Base-by-base conservation (phyloP, 2,888 invertebrate species). In the Cheilosia grossa region DNA sequence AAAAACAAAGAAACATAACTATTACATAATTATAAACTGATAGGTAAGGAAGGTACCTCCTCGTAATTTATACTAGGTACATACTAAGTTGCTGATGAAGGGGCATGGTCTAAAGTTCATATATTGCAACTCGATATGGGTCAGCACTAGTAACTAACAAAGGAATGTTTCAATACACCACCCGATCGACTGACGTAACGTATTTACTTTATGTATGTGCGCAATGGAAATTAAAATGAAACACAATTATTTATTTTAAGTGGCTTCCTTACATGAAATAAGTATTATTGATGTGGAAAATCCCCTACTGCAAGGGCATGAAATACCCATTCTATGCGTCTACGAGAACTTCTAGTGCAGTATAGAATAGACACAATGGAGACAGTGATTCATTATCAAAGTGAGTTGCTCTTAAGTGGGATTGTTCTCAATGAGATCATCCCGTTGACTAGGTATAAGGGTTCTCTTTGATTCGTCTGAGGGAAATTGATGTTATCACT, bases 251-350 rank as follows among this genome's bases (percentile, higher is more conserved):
- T 9, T 33, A 30, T 47, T 33, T 10, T 24, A 63, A 47, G 37
- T 49, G 30, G 19, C 63, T 30, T 47, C 19, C 47, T 64, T 7
- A 21, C 64, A 51, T 49, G 64, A 37, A 64, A 51, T 51, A 10
- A 24, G 37, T 24, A 10, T 47, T 47, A 47, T 47, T 17, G 19
- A 10, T 9, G 49, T 0, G 64, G 49, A 51, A 64, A 64, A 51
- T 37, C 64, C 24, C 2, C 24, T 24, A 47, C 13, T 13, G 47
- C 5, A 15, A 17, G 21, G 9, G 6, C 33, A 33, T n/a, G 10
- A 24, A 51, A 17, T 24, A 64, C 51, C 21, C 64, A 49, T 13
- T 33, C n/a, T 2, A 6, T 6, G 9, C 19, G 17, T 13, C 3
- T 0, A 10, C 44, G 47, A 19, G 17, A 47, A 47, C 47, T 30